Conservation (phyloP, 2,797 vertebrate species). For the Hapalemur alaotrensis region DNA sequence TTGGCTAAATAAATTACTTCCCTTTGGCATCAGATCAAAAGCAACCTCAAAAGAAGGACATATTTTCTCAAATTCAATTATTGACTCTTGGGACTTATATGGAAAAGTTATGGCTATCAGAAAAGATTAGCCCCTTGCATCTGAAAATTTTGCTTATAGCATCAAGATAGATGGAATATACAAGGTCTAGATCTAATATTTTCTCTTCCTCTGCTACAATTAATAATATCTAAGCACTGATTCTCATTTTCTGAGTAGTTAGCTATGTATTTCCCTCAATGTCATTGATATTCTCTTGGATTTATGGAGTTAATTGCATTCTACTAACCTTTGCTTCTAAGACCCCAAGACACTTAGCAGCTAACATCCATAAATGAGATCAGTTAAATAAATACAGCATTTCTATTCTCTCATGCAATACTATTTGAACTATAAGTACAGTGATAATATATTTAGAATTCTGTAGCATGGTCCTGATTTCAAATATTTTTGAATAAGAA, state of each 20-base stretch:
- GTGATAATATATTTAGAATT: not conserved
- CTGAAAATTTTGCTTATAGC: not conserved
- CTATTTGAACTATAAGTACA: not conserved
- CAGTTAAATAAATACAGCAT: not conserved
- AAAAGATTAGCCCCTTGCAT: not conserved
- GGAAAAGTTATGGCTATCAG: constrained; percentile 3
- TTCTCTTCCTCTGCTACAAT: not conserved
- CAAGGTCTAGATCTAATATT: not conserved
- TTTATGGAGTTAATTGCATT: constrained; percentile 21
- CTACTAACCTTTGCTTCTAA: constrained; percentile 12
- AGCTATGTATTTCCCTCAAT: not conserved
- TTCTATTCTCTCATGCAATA: not conserved
- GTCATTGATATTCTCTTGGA: not conserved
- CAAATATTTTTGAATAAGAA: constrained; percentile 5
- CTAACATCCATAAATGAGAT: not conserved
- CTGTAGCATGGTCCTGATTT: not conserved
- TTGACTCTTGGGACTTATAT: constrained; percentile 9
- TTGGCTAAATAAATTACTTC: constrained; percentile 53
- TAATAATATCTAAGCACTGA: not conserved
- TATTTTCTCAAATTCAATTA: constrained; percentile 46
- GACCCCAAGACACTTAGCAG: not conserved
- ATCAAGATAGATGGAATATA: not conserved
- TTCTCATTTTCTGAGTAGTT: not conserved
- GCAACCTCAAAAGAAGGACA: constrained; percentile 27
- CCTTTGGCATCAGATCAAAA: constrained; percentile 52